phyloP scores from a whole-genome alignment of 2,113 vertebrate genomes.

The Anser brachyrhynchus region DNA sequence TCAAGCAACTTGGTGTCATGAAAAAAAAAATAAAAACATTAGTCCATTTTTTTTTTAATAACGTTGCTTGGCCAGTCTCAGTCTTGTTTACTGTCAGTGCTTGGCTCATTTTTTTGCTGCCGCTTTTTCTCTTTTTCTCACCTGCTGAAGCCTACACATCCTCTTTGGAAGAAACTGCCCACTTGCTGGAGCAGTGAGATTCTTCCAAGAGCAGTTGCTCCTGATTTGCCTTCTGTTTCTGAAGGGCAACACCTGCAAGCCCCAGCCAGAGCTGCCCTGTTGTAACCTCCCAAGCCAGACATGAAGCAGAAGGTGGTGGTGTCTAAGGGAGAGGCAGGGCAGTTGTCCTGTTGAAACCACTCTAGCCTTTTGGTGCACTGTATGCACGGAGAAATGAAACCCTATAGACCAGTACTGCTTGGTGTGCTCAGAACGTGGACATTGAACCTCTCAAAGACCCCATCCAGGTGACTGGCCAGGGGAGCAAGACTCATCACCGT shows the following conservation, averaged over 20 bases:
- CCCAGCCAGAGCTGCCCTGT: rapidly evolving
- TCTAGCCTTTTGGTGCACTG: not conserved
- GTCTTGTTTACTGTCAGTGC: constrained; percentile 42
- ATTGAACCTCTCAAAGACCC: not conserved
- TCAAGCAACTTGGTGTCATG: not conserved
- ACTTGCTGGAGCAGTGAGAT: not conserved
- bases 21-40: not conserved
- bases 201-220: not conserved
- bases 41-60: not conserved
- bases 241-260: not conserved
- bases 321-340: not conserved
- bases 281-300: not conserved
- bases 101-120: not conserved
- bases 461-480: not conserved
- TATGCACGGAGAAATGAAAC: not conserved
- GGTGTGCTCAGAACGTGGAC: not conserved
- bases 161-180: not conserved
- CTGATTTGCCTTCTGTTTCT: not conserved
- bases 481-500: too few species aligned
- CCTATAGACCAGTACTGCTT: not conserved
- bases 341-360: not conserved
- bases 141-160: not conserved
- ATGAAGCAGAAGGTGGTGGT: not conserved
- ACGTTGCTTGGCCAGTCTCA: constrained; percentile 27
- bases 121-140: constrained; percentile 11